These are phyloP conservation scores for Drosophila ananassae DNA, from an alignment of 1,140 invertebrate species.

Conservation along the genomic window DNA sequence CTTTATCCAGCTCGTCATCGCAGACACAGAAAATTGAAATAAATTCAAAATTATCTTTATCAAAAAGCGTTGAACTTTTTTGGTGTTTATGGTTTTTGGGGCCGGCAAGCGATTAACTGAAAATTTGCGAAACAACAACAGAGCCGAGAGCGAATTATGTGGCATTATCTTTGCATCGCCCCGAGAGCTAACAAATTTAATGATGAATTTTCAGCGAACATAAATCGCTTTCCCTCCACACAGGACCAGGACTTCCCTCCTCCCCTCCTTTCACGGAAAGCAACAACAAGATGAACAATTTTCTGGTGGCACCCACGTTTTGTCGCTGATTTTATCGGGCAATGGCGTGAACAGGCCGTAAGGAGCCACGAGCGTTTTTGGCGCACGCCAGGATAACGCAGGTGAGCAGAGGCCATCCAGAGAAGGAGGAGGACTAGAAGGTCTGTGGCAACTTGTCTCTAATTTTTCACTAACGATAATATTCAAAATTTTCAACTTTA, in stretches of 20 bases:
- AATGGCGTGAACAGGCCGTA: slow-evolving; percentile 62
- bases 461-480: slow-evolving; percentile 82
- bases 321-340: slow-evolving; percentile 50
- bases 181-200: slow-evolving; percentile 67
- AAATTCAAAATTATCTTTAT: slow-evolving; percentile 45
- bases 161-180: slow-evolving; percentile 68
- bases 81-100: slow-evolving; percentile 21
- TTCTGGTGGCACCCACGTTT: slow-evolving; percentile 13
- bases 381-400: slow-evolving; percentile 59
- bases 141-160: slow-evolving; percentile 19
- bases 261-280: no score
- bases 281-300: background rate
- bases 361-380: slow-evolving; percentile 63
- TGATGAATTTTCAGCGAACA: slow-evolving; percentile 71
- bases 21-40: slow-evolving; percentile 50
- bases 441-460: slow-evolving; percentile 60
- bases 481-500: slow-evolving; percentile 82
- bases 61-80: slow-evolving; percentile 27
- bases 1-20: slow-evolving; percentile 27
- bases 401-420: slow-evolving; percentile 13
- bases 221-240: slow-evolving; percentile 70
- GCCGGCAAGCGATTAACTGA: slow-evolving; percentile 62
- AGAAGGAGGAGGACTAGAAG: background rate
- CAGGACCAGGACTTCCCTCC: no score
- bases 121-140: slow-evolving; percentile 68